Percentiles rank a stretch among this genome's conserved stretches.
Evolutionary conservation across 1,140 invertebrate genomes (phyloP).

Genomic region (Caenorhabditis briggsae): DNA sequence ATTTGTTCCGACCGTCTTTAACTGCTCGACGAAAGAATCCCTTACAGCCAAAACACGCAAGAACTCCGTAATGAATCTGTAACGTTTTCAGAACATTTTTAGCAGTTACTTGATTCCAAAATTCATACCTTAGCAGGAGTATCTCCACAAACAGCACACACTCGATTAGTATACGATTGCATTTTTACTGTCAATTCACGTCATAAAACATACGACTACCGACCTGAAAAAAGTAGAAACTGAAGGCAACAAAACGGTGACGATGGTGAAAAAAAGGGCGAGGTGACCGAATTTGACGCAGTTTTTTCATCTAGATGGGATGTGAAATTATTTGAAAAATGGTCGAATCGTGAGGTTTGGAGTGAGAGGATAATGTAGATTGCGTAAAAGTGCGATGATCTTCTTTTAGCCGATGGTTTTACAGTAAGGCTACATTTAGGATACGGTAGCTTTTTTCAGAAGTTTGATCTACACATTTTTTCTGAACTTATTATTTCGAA

Average conservation of each 20-base stretch:
- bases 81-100: not conserved
- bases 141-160: constrained; percentile 67
- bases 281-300: not conserved
- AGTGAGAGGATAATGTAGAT: no score
- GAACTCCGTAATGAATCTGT: constrained; percentile 66
- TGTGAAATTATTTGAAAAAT: not conserved
- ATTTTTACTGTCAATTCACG: constrained; percentile 14
- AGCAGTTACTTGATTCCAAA: not conserved
- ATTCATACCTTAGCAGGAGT: constrained; percentile 64
- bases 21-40: constrained; percentile 67
- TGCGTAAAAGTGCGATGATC: no score
- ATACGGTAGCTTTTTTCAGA: no score
- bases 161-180: constrained; percentile 49
- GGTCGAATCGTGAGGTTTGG: no score
- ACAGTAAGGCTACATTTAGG: no score
- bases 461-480: no score
- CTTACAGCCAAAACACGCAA: constrained; percentile 68
- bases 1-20: constrained; percentile 68
- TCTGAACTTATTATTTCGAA: no score
- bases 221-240: constrained; percentile 15
- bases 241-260: not conserved
- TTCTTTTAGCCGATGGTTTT: no score
- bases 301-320: not conserved
- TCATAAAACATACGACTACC: constrained; percentile 30
- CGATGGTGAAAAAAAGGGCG: not conserved